These are phyloP conservation scores for Drosophila glabriapex DNA, from an alignment of 2,888 invertebrate genomes.

Conservation along the genomic window DNA sequence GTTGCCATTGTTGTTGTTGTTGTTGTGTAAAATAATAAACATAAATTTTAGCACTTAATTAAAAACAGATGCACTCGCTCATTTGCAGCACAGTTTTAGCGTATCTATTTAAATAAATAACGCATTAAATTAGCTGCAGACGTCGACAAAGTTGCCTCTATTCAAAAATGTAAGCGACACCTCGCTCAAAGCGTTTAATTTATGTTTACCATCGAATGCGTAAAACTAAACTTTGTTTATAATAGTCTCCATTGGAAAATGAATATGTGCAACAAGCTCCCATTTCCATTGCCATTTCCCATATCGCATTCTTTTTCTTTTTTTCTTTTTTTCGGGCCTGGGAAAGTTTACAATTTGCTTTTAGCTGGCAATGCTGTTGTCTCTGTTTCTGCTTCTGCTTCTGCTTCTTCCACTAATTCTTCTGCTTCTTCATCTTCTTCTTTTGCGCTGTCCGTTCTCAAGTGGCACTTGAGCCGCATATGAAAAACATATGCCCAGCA, in stretches of 20 bases:
- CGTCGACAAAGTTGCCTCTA: slow-evolving; percentile 55
- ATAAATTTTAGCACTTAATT: slow-evolving; percentile 76
- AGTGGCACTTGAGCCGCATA: slow-evolving; percentile 75
- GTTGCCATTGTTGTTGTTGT: neutral
- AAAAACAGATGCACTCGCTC: slow-evolving; percentile 71
- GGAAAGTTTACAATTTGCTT: slow-evolving; percentile 45
- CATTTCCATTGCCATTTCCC: slow-evolving; percentile 4
- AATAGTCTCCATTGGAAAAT: slow-evolving; percentile 44
- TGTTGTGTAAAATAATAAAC: slow-evolving; percentile 50
- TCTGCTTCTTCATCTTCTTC: neutral
- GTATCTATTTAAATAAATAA: slow-evolving; percentile 73
- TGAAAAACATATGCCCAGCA: slow-evolving; percentile 65
- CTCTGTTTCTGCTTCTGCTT: neutral
- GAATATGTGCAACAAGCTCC: neutral
- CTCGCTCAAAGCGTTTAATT: slow-evolving; percentile 23
- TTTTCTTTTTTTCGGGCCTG: slow-evolving; percentile 25
- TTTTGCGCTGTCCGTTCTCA: slow-evolving; percentile 46
- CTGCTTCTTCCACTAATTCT: neutral
- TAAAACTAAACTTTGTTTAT: slow-evolving; percentile 32
- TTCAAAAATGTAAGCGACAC: slow-evolving; percentile 46
- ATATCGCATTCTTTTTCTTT: neutral
- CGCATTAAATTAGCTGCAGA: slow-evolving; percentile 62
- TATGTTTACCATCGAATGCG: slow-evolving; percentile 17
- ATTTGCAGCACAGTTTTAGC: slow-evolving; percentile 70
- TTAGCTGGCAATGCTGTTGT: slow-evolving; percentile 26